phyloP scores from a whole-genome alignment of 2,888 invertebrate genomes.

The Malacosoma neustria region DNA sequence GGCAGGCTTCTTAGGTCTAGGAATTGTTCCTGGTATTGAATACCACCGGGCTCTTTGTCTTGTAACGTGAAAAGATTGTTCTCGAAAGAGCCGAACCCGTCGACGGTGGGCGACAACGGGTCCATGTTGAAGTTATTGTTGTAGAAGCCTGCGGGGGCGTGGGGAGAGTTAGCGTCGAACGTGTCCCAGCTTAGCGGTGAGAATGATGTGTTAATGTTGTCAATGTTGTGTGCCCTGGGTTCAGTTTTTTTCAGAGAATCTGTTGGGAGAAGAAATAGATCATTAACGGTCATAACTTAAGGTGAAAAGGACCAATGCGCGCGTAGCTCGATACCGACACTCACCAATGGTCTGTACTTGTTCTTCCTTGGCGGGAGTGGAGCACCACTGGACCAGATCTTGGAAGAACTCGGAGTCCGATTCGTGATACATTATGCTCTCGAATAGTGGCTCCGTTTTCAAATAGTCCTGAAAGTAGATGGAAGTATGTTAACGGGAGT shows the following conservation, averaged over 20 bases:
- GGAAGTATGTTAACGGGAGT: slow-evolving; percentile 29
- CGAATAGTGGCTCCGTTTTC: slow-evolving; percentile 59
- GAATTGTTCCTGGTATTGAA: slow-evolving; percentile 43
- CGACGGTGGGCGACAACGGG: slow-evolving; percentile 41
- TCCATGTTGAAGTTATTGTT: slow-evolving; percentile 36
- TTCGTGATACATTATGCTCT: slow-evolving; percentile 60
- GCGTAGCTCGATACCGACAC: slow-evolving; percentile 8
- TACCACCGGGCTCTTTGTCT: slow-evolving; percentile 24
- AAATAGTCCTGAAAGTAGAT: slow-evolving; percentile 57
- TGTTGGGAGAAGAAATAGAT: slow-evolving; percentile 19
- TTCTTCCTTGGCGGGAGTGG: slow-evolving; percentile 66
- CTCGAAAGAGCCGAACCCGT: slow-evolving; percentile 31
- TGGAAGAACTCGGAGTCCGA: slow-evolving; percentile 81
- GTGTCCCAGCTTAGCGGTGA: slow-evolving; percentile 60
- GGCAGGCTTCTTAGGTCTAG: slow-evolving; percentile 54
- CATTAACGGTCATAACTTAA: background rate
- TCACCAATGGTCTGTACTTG: slow-evolving; percentile 65
- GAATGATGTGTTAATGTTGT: slow-evolving; percentile 59
- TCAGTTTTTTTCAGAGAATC: slow-evolving; percentile 46
- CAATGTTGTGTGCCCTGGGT: slow-evolving; percentile 54
- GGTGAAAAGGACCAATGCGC: slow-evolving; percentile 1
- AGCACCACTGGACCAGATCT: slow-evolving; percentile 79
- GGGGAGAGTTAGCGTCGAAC: slow-evolving; percentile 49
- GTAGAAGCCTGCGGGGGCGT: slow-evolving; percentile 41
- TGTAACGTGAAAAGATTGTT: slow-evolving; percentile 26